These are phyloP conservation scores for Asteroscopus sphinx DNA, from an alignment of 2,888 invertebrate species.

Conservation along the genomic window DNA sequence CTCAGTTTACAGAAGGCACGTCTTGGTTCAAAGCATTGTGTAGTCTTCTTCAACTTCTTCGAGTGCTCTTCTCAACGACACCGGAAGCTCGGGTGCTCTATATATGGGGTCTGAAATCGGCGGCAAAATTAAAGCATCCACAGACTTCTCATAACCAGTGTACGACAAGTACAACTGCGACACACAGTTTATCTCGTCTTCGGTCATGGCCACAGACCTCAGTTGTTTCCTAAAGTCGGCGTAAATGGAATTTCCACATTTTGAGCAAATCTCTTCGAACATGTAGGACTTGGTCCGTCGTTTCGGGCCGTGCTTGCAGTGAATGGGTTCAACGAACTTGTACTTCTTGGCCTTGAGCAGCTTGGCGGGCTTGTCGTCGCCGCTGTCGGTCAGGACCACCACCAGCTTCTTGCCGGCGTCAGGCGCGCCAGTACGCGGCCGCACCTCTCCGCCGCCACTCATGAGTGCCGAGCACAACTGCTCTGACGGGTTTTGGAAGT, in stretches of 20 bases:
- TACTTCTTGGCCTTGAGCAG: conserved; percentile 67
- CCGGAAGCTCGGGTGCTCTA: conserved; percentile 77
- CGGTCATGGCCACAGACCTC: conserved; percentile 76
- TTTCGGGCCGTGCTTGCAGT: conserved; percentile 70
- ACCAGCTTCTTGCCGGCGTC: conserved; percentile 67
- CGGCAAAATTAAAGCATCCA: conserved; percentile 76
- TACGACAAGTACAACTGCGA: conserved; percentile 79
- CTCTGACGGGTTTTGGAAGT: conserved; percentile 81
- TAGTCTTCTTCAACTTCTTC: conserved; percentile 73
- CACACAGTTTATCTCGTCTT: conserved; percentile 78
- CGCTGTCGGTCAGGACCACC: conserved; percentile 70
- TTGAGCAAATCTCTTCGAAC: conserved; percentile 76
- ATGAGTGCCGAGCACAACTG: conserved; percentile 78
- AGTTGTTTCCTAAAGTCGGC: conserved; percentile 78
- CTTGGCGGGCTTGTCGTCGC: conserved; percentile 63
- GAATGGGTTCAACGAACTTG: conserved; percentile 78
- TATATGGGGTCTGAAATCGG: conserved; percentile 82
- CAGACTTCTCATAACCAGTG: conserved; percentile 77
- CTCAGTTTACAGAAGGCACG: conserved; percentile 39
- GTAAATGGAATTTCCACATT: conserved; percentile 78
- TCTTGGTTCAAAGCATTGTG: conserved; percentile 62
- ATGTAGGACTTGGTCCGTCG: conserved; percentile 67
- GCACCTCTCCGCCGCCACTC: conserved; percentile 81
- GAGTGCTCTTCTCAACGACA: conserved; percentile 73
- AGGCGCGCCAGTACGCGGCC: conserved; percentile 70